phyloP scores from a whole-genome alignment of 2,113 vertebrate species.

The Capreolus pygargus region DNA sequence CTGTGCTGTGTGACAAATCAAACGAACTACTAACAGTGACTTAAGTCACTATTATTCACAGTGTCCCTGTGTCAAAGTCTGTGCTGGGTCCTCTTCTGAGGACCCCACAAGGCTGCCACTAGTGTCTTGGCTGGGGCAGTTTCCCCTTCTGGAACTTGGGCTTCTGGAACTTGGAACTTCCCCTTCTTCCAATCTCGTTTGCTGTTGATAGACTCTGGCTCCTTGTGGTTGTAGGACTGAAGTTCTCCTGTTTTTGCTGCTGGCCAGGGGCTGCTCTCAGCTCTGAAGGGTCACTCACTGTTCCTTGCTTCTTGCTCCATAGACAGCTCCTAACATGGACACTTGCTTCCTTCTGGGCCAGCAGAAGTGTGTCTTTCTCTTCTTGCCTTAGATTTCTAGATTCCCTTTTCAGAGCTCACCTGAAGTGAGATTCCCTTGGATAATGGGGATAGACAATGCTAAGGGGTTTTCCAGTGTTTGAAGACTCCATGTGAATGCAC shows the following conservation, averaged over 20 bases:
- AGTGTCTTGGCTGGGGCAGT: not conserved
- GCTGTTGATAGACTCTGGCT: not conserved
- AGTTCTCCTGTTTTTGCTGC: not conserved
- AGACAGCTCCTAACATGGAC: not conserved
- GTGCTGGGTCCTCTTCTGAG: not conserved
- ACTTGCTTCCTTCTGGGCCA: not conserved
- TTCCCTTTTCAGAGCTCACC: not conserved
- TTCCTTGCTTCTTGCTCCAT: not conserved
- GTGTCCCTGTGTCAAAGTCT: not conserved
- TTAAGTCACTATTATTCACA: not conserved
- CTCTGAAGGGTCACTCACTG: not conserved
- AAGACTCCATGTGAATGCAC: not conserved
- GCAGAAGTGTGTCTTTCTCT: not conserved
- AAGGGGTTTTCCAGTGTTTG: fast-evolving
- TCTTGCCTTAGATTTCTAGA: not conserved
- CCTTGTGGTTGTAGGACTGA: not conserved
- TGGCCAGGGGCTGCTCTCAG: fast-evolving
- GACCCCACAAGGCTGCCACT: not conserved
- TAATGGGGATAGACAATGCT: not conserved
- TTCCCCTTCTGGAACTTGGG: not conserved
- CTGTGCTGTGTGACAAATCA: not conserved
- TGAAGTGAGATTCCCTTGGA: not conserved
- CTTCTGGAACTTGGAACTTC: too few relatives aligned
- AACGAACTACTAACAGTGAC: not conserved
- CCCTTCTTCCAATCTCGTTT: not conserved